phyloP scores from a whole-genome alignment of 1,140 invertebrate species.

The Wasmannia auropunctata region DNA sequence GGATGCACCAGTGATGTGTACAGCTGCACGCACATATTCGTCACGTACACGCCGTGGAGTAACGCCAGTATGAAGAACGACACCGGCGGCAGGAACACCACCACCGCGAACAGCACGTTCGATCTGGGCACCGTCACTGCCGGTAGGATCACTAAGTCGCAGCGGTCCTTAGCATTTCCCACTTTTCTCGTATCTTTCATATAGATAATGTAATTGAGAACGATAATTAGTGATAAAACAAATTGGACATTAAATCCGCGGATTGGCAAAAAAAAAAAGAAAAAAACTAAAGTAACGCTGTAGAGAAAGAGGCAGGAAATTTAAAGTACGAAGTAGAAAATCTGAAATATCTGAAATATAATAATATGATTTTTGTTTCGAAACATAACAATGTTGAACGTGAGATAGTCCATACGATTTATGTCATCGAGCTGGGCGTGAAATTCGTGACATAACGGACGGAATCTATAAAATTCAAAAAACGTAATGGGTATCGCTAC shows the following conservation, averaged over 20 bases:
- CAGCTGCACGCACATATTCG: conserved; percentile 94
- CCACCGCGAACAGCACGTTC: conserved; percentile 30
- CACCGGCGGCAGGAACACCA: conserved; percentile 48
- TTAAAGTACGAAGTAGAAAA: background rate
- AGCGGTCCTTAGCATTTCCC: background rate
- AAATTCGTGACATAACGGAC: background rate
- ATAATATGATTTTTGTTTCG: background rate
- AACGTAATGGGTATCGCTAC: background rate
- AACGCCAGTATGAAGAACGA: conserved; percentile 70
- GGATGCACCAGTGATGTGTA: conserved; percentile 95
- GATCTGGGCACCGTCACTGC: conserved; percentile 57
- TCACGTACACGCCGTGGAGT: conserved; percentile 88
- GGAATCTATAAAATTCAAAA: background rate
- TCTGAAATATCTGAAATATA: background rate
- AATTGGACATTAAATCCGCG: background rate
- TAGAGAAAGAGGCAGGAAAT: background rate
- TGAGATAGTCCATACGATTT: background rate
- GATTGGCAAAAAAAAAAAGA: background rate
- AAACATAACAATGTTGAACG: background rate
- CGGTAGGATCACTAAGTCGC: conserved; percentile 51
- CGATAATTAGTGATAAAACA: background rate
- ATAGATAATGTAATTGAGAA: background rate
- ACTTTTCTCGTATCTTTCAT: background rate
- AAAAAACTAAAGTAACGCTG: background rate
- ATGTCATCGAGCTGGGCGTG: background rate